A percentile compares a stretch with the other conserved stretches of the same genome.
Conservation (phyloP, 2,113 vertebrate species). For the Motacilla alba region DNA sequence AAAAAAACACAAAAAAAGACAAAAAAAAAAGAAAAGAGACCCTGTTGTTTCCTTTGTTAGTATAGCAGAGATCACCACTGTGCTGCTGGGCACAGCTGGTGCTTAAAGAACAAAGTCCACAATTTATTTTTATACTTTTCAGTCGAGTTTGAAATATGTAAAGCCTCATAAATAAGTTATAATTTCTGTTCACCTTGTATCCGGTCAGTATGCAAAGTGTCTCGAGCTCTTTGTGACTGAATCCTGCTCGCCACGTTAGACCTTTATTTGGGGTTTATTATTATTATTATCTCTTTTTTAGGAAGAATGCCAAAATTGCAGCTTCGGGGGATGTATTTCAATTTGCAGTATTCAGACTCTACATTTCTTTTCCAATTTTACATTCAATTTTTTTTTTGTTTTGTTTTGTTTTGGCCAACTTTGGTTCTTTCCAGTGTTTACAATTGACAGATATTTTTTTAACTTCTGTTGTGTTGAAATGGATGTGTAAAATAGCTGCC, state of each 20-base stretch:
- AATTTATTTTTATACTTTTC: constrained; percentile 82
- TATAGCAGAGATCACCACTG: constrained; percentile 53
- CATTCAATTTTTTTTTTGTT: not conserved
- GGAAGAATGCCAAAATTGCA: constrained; percentile 73
- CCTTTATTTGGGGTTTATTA: not conserved
- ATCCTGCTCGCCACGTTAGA: constrained; percentile 50
- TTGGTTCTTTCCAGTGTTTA: constrained; percentile 80
- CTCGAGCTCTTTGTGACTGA: constrained; percentile 67
- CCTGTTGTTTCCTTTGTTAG: constrained; percentile 58
- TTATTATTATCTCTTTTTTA: not conserved
- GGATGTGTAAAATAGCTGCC: constrained; percentile 80
- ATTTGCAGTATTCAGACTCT: constrained; percentile 75
- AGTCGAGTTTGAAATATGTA: constrained; percentile 74
- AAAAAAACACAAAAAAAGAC: not conserved
- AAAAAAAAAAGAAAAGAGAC: not conserved
- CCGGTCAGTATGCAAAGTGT: constrained; percentile 72
- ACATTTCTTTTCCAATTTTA: not conserved
- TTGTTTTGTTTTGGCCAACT: constrained; percentile 33
- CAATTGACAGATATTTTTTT: constrained; percentile 71
- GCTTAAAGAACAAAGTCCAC: constrained; percentile 75
- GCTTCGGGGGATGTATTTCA: constrained; percentile 70
- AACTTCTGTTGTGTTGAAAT: constrained; percentile 79
- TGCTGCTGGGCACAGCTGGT: constrained; percentile 48
- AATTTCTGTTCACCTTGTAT: constrained; percentile 72
- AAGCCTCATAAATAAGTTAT: constrained; percentile 74